Evolutionary conservation across 1,140 invertebrate species (phyloP), one percentile per base, ranked within the genome.

Genomic region (Pseudomyrmex flavicornis): DNA sequence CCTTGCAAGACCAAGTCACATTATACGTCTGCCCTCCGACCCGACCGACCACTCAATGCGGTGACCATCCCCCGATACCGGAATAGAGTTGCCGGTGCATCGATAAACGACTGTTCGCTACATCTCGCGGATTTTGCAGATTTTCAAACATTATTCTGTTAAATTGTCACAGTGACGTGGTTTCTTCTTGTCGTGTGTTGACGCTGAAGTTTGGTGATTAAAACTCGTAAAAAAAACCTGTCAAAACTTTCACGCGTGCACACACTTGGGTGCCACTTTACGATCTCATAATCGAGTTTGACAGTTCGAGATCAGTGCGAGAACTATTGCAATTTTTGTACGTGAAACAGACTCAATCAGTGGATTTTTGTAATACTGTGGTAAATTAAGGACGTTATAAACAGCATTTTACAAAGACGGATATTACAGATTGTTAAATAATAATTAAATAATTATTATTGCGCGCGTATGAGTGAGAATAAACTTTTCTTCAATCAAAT

Each of bases 11-110:
- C 77, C 88, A 90, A 94, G 91, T 92, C 92, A 92, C 94, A 94
- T 93, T 94, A 92, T 75, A 90, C 90, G 89, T 92, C 83, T 90
- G 91, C 90, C 92, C 93, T 94, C 88, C 93, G 93, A 92, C 90
- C 92, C 90, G 91, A 92, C 92, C 90, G 91, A 92, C 79, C 90
- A 90, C 90, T 93, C 90, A 91, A 82, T 90, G 35, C 35, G 84
- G 77, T 87, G 88, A 91, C 86, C 76, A 88, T 85, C 88, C 88
- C 85, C 66, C 70, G 61, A 59, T 59, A 80, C 12, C 59, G 44
- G 15, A 22, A 50, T 50, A 22, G 52, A 35, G 35, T 35, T 35
- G 5, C 44, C 22, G 5, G 76, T 59, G 54, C 54, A 72, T 80
- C 66, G 66, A 72, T 72, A 59, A 80, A 59, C 54, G 68, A 15